Conservation (phyloP, 1,140 invertebrate genomes). For the Pseudomyrmex pallidus region DNA sequence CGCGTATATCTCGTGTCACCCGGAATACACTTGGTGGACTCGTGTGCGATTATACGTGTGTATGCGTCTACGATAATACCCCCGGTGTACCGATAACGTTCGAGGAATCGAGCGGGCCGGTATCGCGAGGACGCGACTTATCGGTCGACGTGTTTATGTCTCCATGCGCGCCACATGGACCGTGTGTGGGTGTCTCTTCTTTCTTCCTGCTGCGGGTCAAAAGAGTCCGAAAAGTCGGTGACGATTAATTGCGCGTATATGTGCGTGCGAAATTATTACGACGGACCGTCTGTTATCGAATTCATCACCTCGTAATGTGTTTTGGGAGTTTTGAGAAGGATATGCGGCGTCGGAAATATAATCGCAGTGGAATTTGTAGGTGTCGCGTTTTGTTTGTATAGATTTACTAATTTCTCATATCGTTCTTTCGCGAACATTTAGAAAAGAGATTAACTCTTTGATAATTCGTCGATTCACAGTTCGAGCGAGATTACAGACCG, state of each 20-base stretch:
- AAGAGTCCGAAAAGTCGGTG: conserved; percentile 33
- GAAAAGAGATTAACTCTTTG: background rate
- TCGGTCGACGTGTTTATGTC: conserved; percentile 61
- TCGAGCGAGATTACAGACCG: conserved; percentile 9
- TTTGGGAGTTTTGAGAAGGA: background rate
- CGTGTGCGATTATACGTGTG: conserved; percentile 37
- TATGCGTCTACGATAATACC: conserved; percentile 22
- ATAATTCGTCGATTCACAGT: background rate
- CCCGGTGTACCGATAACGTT: conserved; percentile 62
- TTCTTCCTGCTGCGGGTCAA: background rate
- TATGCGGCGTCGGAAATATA: conserved; percentile 14
- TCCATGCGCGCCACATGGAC: conserved; percentile 43
- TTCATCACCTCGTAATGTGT: conserved; percentile 22
- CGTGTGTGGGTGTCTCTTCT: conserved; percentile 6
- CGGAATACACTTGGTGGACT: conserved; percentile 21
- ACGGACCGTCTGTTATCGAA: background rate
- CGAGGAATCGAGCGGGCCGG: conserved; percentile 37
- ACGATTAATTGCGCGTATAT: background rate
- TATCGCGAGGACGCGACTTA: conserved; percentile 60
- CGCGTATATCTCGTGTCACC: conserved; percentile 52
- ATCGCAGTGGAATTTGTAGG: background rate
- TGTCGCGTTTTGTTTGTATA: background rate
- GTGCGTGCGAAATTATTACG: background rate
- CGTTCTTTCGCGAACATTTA: background rate
- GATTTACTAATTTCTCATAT: background rate